phyloP scores from a whole-genome alignment of 1,140 invertebrate genomes.

The Brachionus paranguensis region DNA sequence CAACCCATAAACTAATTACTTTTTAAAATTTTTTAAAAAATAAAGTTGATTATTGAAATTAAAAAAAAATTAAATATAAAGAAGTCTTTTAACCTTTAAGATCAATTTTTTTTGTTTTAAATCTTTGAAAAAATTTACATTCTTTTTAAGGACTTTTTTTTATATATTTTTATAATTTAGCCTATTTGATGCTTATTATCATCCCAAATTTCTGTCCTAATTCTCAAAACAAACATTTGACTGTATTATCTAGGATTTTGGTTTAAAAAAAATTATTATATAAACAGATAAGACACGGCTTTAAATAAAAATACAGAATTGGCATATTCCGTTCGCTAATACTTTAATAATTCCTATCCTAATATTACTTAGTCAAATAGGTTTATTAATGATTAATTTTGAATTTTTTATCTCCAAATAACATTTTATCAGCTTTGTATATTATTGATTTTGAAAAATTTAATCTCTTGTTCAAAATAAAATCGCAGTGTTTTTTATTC shows the following conservation, averaged over 20 bases:
- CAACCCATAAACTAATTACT: no score
- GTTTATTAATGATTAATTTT: constrained; percentile 6
- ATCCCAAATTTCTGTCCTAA: not conserved
- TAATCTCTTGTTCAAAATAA: not conserved
- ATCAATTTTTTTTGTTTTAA: no score
- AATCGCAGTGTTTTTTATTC: not conserved
- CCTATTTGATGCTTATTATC: not conserved
- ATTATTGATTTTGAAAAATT: constrained; percentile 20
- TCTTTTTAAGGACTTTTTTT: no score
- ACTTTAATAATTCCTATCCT: not conserved
- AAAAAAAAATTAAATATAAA: no score
- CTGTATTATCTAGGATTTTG: not conserved
- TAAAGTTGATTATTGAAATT: no score
- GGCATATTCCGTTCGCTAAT: not conserved
- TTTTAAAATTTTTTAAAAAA: no score
- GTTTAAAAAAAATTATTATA: not conserved
- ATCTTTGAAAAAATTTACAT: no score
- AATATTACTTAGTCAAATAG: not conserved
- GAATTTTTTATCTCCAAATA: not conserved
- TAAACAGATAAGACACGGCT: not conserved
- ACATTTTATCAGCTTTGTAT: not conserved
- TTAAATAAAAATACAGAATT: not conserved
- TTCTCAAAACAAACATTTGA: not conserved
- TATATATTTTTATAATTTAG: not conserved
- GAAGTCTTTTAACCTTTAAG: no score